These are phyloP conservation scores for Drosophila formosana DNA, from an alignment of 2,888 invertebrate species.

Conservation along the genomic window DNA sequence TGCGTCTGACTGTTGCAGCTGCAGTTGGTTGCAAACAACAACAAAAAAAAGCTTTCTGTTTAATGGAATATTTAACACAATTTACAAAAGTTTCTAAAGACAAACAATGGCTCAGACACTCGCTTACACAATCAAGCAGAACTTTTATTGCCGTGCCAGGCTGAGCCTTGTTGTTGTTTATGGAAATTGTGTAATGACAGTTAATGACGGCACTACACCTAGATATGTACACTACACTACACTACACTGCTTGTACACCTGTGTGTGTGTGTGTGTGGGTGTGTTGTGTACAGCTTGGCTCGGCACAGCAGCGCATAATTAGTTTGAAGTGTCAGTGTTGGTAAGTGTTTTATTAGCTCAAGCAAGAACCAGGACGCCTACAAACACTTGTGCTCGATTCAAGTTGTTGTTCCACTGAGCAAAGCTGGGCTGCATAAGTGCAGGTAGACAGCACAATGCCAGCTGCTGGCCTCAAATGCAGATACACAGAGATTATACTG, in stretches of 20 bases:
- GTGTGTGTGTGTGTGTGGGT: background rate
- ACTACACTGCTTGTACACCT: background rate
- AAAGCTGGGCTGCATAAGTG: slow-evolving; percentile 28
- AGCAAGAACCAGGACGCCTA: slow-evolving; percentile 56
- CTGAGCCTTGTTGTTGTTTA: slow-evolving; percentile 53
- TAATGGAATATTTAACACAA: slow-evolving; percentile 81
- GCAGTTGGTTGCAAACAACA: slow-evolving; percentile 24
- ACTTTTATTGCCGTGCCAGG: slow-evolving; percentile 40
- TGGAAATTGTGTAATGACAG: slow-evolving; percentile 79
- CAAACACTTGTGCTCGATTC: slow-evolving; percentile 68
- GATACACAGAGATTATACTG: background rate
- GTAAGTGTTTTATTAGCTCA: slow-evolving; percentile 75
- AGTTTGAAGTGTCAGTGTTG: slow-evolving; percentile 68
- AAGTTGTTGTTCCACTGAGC: slow-evolving; percentile 15
- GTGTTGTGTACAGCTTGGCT: background rate
- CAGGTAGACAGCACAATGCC: slow-evolving; percentile 15
- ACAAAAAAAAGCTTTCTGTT: slow-evolving; percentile 74
- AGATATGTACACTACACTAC: slow-evolving; percentile 40
- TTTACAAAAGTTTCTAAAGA: slow-evolving; percentile 76
- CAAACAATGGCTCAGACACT: slow-evolving; percentile 71
- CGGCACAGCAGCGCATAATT: slow-evolving; percentile 61
- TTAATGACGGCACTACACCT: slow-evolving; percentile 74
- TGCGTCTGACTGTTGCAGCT: slow-evolving; percentile 50
- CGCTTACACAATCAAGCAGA: slow-evolving; percentile 42
- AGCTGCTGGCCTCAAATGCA: background rate